Conservation (phyloP, 2,888 invertebrate genomes). For the Zaprionus bogoriensis region DNA sequence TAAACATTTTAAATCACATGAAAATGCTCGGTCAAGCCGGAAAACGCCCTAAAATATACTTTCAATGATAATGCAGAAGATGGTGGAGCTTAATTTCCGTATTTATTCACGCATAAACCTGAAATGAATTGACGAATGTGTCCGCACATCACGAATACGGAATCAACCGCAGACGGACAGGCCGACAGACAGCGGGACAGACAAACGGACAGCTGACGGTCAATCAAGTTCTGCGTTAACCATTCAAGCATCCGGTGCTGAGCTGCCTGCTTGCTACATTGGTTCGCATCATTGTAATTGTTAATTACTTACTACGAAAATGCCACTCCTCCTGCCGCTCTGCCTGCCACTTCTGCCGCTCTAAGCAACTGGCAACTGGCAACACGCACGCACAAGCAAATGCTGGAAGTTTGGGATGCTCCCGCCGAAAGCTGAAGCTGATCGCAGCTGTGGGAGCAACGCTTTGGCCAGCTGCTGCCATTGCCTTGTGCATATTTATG, state of each 20-base stretch:
- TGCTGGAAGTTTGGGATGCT: slow-evolving; percentile 1
- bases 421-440: slow-evolving; percentile 2
- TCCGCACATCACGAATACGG: slow-evolving; percentile 10
- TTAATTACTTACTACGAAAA: slow-evolving; percentile 67
- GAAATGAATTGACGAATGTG: slow-evolving; percentile 28
- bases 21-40: too few species aligned
- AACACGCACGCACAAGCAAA: slow-evolving; percentile 49
- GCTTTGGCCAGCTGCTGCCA: slow-evolving; percentile 53
- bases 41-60: too few species aligned
- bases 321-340: not conserved
- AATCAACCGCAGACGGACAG: slow-evolving; percentile 18
- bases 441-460: slow-evolving; percentile 43
- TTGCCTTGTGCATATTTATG: slow-evolving; percentile 62
- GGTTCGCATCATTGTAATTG: slow-evolving; percentile 70
- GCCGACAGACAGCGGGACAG: slow-evolving; percentile 6
- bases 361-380: slow-evolving; percentile 2
- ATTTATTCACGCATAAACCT: slow-evolving; percentile 58
- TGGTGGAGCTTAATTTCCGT: slow-evolving; percentile 37
- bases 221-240: slow-evolving; percentile 54
- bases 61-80: slow-evolving; percentile 10
- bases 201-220: slow-evolving; percentile 49
- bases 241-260: slow-evolving; percentile 48
- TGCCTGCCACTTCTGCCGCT: not conserved
- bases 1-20: not conserved
- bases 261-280: slow-evolving; percentile 23